These are phyloP conservation scores for Danio kyathit DNA, from an alignment of 2,797 vertebrate species.

Conservation along the genomic window DNA sequence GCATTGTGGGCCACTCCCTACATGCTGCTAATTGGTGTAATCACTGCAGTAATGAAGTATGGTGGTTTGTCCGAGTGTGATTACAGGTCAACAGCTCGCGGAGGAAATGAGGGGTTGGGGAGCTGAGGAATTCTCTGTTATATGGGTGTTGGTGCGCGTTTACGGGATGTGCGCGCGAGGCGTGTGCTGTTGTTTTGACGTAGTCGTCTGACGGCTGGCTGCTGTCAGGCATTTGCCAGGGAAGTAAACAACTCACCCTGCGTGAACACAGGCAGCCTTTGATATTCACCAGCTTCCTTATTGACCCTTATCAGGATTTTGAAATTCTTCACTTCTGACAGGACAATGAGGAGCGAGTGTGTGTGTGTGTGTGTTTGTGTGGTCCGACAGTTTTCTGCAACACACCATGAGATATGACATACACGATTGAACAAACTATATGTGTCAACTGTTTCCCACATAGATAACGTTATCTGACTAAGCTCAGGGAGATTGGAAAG, in stretches of 20 bases:
- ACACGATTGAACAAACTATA: not conserved
- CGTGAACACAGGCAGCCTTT: constrained; percentile 53
- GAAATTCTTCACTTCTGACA: constrained; percentile 51
- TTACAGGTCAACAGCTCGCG: constrained; percentile 64
- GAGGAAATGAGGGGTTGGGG: constrained; percentile 67
- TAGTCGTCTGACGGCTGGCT: constrained; percentile 59
- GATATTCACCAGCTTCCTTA: constrained; percentile 57
- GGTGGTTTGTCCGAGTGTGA: constrained; percentile 64
- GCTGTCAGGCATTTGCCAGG: constrained; percentile 61
- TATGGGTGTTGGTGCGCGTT: constrained; percentile 63
- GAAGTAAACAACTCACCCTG: constrained; percentile 62
- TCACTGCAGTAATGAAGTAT: constrained; percentile 66
- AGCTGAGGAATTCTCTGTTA: constrained; percentile 64
- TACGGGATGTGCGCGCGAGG: constrained; percentile 62
- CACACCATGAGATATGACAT: constrained; percentile 5
- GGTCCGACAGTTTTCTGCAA: not conserved
- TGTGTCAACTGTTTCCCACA: constrained; percentile 20
- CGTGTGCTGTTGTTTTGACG: constrained; percentile 68
- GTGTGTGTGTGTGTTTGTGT: constrained; percentile 42
- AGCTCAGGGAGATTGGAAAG: not conserved
- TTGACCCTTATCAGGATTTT: constrained; percentile 56
- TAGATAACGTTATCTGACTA: constrained; percentile 9
- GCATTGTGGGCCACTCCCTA: constrained; percentile 64
- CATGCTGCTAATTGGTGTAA: constrained; percentile 68
- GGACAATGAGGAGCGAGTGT: constrained; percentile 61